These are phyloP conservation scores for Euplagia quadripunctaria DNA, from an alignment of 2,888 invertebrate genomes.

Conservation along the genomic window DNA sequence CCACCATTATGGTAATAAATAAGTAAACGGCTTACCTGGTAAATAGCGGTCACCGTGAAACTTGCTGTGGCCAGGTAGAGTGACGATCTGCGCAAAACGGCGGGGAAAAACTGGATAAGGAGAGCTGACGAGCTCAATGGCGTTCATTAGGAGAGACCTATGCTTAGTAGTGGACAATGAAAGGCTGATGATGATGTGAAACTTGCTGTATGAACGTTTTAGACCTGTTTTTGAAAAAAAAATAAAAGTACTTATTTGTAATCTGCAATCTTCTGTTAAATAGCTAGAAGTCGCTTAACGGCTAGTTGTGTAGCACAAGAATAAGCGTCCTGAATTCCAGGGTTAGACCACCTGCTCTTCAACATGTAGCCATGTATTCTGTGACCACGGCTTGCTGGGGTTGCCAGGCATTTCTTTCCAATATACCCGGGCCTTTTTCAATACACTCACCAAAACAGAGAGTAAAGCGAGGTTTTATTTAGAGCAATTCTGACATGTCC, in stretches of 20 bases:
- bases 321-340: neutral
- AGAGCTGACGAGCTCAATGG: too few species aligned
- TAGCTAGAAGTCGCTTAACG: neutral
- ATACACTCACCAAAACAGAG: neutral
- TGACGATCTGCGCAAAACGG: too few species aligned
- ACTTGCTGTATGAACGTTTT: neutral
- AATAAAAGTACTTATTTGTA: too few species aligned
- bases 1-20: neutral
- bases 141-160: too few species aligned
- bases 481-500: neutral
- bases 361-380: neutral
- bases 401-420: neutral
- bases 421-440: neutral
- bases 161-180: too few species aligned
- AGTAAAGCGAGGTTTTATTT: neutral
- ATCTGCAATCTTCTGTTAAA: neutral
- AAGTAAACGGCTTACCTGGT: neutral
- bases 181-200: too few species aligned
- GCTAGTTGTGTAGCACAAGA: neutral
- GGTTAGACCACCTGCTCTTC: neutral
- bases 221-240: neutral
- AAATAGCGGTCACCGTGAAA: too few species aligned
- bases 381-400: neutral
- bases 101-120: too few species aligned
- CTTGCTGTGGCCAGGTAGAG: too few species aligned